A percentile compares a stretch with the other conserved stretches of the same genome.
Evolutionary conservation across 2,888 invertebrate species (phyloP).

Genomic region (Volucella inanis): DNA sequence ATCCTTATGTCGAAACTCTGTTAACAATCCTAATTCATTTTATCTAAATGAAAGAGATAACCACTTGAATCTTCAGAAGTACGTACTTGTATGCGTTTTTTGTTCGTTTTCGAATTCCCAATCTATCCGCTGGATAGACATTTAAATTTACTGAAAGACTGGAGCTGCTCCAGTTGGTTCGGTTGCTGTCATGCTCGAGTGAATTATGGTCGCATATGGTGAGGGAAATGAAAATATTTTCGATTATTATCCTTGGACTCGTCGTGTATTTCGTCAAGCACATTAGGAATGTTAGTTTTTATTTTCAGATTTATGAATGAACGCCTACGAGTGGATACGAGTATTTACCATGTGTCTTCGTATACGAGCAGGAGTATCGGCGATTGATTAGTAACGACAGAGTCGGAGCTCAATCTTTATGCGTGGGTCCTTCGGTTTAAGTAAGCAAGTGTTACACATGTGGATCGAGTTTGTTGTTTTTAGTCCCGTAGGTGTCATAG

Average conservation of each 20-base stretch:
- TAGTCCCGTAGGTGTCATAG: slow-evolving; percentile 51
- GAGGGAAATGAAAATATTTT: slow-evolving; percentile 65
- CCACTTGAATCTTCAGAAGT: slow-evolving; percentile 45
- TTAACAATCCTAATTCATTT: slow-evolving; percentile 31
- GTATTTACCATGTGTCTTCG: slow-evolving; percentile 2
- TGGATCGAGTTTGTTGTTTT: slow-evolving; percentile 58
- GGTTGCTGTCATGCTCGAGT: slow-evolving; percentile 47
- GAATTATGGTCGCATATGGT: slow-evolving; percentile 70
- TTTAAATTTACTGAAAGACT: slow-evolving; percentile 20
- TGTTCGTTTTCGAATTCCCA: slow-evolving; percentile 19
- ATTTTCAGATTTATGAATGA: slow-evolving; percentile 71
- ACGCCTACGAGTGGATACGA: slow-evolving; percentile 42
- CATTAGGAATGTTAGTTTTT: slow-evolving; percentile 70
- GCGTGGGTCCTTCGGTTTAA: slow-evolving; percentile 32
- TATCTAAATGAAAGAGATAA: slow-evolving; percentile 40
- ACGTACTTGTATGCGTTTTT: not conserved
- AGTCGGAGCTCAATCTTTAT: not conserved
- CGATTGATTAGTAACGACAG: slow-evolving; percentile 67
- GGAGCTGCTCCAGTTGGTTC: slow-evolving; percentile 56
- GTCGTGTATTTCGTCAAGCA: slow-evolving; percentile 70
- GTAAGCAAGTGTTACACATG: slow-evolving; percentile 66
- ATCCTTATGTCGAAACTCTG: slow-evolving; percentile 49
- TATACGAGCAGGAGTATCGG: slow-evolving; percentile 20
- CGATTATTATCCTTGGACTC: slow-evolving; percentile 44
- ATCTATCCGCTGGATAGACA: slow-evolving; percentile 10